Conservation (phyloP, 2,888 invertebrate genomes). For the Chalcis sispes region DNA sequence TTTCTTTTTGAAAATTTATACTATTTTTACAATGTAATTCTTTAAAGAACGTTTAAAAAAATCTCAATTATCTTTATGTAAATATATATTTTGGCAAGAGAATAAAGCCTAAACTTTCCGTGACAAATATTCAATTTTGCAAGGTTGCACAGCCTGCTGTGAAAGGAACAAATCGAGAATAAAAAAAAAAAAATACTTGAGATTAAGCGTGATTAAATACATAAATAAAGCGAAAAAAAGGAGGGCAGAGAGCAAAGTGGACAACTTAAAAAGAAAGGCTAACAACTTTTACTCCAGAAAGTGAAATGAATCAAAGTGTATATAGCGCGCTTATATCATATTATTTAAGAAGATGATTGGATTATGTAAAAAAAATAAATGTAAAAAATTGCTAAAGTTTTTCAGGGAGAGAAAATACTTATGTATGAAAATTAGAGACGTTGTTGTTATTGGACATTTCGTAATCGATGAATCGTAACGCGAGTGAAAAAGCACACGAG, state of each 20-base stretch:
- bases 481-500: neutral
- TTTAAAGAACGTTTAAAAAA: no score
- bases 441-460: neutral
- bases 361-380: neutral
- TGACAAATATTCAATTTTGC: slow-evolving; percentile 40
- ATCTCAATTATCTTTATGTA: no score
- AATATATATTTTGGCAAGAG: no score
- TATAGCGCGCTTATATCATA: neutral
- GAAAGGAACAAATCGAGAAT: slow-evolving; percentile 20
- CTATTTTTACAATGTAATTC: no score
- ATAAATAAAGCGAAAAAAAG: slow-evolving; percentile 24
- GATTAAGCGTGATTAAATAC: slow-evolving; percentile 22
- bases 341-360: neutral
- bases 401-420: neutral
- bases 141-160: slow-evolving; percentile 32
- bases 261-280: slow-evolving; percentile 22
- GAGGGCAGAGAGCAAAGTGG: slow-evolving; percentile 2
- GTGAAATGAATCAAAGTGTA: slow-evolving; percentile 25
- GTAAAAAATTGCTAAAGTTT: neutral
- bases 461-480: neutral
- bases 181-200: neutral
- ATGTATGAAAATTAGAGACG: no score
- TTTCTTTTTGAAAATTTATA: no score
- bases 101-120: neutral
- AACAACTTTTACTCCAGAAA: slow-evolving; percentile 53